Base-by-base conservation (phyloP, 2,113 vertebrate species). In the Carassius carassius region DNA sequence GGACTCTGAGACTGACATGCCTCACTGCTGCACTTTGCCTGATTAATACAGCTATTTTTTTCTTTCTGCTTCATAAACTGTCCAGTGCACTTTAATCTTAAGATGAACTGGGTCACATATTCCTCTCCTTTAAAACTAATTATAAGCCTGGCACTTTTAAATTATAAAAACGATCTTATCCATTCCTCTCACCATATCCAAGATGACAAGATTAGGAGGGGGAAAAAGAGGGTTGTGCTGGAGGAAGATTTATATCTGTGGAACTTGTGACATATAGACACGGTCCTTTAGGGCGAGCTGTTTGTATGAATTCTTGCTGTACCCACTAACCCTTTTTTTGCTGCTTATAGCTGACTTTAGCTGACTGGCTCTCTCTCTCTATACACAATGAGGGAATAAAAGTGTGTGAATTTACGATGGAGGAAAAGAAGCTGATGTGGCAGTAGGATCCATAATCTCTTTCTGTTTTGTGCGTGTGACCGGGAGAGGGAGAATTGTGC, bases 71-170 rank as follows among this genome's bases (percentile, higher is more conserved):
- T 37, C 51, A 32, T 41, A 41, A 67, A 62, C 69, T 72, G 84
- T 81, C 41, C 63, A 16, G 14, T 81, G 79, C 63, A 82, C 69
- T 79, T 41, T 80, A 47, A 78, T 82, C 63, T 69, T 58, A 77
- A 60, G 19, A 69, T 87, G 58, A 81, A 87, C 72, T 84, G 47
- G 78, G 84, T 83, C 85, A 75, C 78, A 56, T 83, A 37, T 79
- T 80, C 69, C 62, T 82, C 73, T 60, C 56, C 72, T 72, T 86
- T 84, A 81, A 85, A 86, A 83, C 85, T 88, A 87, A 91, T 90
- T 87, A 90, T 79, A 70, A 77, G 58, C 58, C 72, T 85, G 54
- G 72, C 72, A 77, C 78, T 83, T 86, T 89, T 87, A 85, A 86
- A 89, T 86, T 51, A 80, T 44, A 70, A 78, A 82, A 56, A 73